A percentile compares a stretch with the other conserved stretches of the same genome.
phyloP scores from a whole-genome alignment of 1,140 invertebrate genomes.

The Acromyrmex echinatior region DNA sequence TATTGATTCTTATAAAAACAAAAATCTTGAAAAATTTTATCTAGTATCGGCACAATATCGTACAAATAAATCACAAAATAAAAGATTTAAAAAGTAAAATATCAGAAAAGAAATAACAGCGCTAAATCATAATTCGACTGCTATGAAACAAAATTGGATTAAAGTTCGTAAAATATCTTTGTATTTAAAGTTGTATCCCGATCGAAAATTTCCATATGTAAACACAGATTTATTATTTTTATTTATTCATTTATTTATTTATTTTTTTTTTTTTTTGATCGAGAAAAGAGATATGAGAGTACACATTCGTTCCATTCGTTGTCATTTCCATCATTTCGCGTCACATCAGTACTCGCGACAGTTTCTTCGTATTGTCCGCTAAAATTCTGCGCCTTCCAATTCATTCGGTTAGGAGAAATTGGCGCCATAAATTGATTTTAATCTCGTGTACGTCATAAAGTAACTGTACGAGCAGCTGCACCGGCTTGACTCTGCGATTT shows the following conservation, averaged over 20 bases:
- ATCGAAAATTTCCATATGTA: neutral
- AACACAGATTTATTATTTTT: neutral
- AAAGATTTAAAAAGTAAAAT: neutral
- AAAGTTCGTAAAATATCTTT: slow-evolving; percentile 25
- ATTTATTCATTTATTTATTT: too few species aligned
- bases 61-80: neutral
- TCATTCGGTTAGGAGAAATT: slow-evolving; percentile 66
- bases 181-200: neutral
- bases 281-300: neutral
- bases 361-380: slow-evolving; percentile 48
- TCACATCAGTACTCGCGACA: slow-evolving; percentile 39
- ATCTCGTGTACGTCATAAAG: slow-evolving; percentile 77
- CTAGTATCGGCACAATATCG: neutral
- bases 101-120: neutral
- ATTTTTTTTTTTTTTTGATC: slow-evolving; percentile 20
- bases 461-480: slow-evolving; percentile 74
- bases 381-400: slow-evolving; percentile 39
- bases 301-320: neutral
- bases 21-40: neutral
- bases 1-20: neutral
- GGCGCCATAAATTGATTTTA: slow-evolving; percentile 79
- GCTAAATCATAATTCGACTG: neutral
- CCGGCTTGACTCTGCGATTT: slow-evolving; percentile 70
- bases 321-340: slow-evolving; percentile 17
- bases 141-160: neutral